Evolutionary conservation across 2,797 vertebrate genomes (phyloP), one percentile per base, ranked within the genome.

Genomic region (Siniperca undulata): DNA sequence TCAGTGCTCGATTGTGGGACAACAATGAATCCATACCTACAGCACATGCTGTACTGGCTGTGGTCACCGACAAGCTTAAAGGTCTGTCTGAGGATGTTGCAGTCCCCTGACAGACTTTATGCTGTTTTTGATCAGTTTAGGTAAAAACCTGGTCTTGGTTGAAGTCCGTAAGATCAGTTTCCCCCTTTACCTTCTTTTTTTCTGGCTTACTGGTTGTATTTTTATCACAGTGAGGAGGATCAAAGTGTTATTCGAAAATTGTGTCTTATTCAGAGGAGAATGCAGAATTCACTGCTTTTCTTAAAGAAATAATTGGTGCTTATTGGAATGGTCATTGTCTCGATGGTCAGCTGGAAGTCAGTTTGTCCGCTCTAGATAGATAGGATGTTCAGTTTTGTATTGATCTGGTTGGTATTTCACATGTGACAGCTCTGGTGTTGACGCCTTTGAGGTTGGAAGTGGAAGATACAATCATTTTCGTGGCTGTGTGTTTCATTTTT

Each of bases 41-140:
- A 85, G 85, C 67, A 89, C 82, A 80, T 13, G 61, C 75, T 78
- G 88, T 81, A 42, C 87, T 58, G 56, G 30, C 83, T 75, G 85
- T 64, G 83, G 74, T 62, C 78, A 74, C 40, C 1, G 16, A 59
- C 67, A 67, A 84, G 66, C 78, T 66, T 16, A 7, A 3, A 73
- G 71, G 42, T 83, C 61, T 72, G 74, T 78, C 60, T 79, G 78
- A 71, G 77, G 74, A 70, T 67, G 71, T 81, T 83, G 81, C 77
- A 65, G 80, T 82, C 62, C 69, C n/a, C 19, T 62, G 34, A 76
- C 65, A 56, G 85, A 93, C 91, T 92, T 93, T 92, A 93, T 93
- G 91, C 90, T 86, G 83, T 83, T 85, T 77, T 30, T 74, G 61
- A 70, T 82, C 74, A 27, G 36, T 86, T 83, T 48, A 58, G 56